Conservation (phyloP, 2,797 vertebrate species). For the Brachyrhaphis roseni region DNA sequence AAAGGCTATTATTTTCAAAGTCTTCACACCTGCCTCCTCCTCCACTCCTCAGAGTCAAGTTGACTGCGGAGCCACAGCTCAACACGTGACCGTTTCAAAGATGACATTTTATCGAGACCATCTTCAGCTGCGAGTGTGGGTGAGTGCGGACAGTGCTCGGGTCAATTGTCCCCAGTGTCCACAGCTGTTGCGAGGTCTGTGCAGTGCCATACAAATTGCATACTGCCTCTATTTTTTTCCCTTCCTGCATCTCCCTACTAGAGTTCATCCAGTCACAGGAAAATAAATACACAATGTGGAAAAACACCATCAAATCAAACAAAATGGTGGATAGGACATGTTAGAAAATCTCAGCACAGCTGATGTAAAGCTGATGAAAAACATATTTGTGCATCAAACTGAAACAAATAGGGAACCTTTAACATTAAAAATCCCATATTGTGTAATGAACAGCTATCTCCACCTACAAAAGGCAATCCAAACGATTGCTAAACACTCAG, state of each 20-base stretch:
- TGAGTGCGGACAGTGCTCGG: conserved; percentile 66
- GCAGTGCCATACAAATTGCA: conserved; percentile 54
- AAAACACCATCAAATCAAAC: conserved; percentile 9
- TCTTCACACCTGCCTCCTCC: conserved; percentile 65
- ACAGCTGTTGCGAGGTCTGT: conserved; percentile 58
- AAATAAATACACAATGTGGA: not conserved
- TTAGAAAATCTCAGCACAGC: not conserved
- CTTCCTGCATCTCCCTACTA: conserved; percentile 7
- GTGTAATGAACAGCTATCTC: conserved; percentile 13
- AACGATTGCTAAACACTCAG: conserved; percentile 27
- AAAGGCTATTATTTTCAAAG: conserved; percentile 79
- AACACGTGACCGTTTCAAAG: conserved; percentile 65
- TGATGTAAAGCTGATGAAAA: conserved; percentile 17
- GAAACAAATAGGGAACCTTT: not conserved
- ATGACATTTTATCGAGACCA: conserved; percentile 81
- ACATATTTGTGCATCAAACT: conserved; percentile 6
- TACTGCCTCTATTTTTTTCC: conserved; percentile 32
- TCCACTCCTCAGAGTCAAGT: conserved; percentile 34
- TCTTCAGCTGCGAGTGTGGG: conserved; percentile 75
- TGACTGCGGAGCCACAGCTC: conserved; percentile 42
- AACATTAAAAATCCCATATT: not conserved
- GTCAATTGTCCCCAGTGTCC: conserved; percentile 71
- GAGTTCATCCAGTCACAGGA: conserved; percentile 1
- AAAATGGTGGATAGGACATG: conserved; percentile 5
- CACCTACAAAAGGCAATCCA: conserved; percentile 10